These are phyloP conservation scores for Chloromyia formosa DNA, from an alignment of 2,888 invertebrate species.

Conservation along the genomic window DNA sequence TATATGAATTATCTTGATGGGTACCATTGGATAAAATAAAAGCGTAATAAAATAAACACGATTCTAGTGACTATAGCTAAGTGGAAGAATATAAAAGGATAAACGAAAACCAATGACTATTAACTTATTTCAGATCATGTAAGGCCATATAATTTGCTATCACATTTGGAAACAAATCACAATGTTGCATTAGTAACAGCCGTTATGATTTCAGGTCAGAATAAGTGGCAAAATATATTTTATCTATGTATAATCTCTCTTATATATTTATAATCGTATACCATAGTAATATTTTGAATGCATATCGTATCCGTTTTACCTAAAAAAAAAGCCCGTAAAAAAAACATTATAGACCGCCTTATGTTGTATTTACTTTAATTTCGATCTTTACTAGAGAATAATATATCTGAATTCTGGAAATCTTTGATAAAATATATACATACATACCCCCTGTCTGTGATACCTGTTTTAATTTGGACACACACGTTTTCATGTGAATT, in stretches of 20 bases:
- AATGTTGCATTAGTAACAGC: conserved; percentile 62
- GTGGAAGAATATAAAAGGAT: conserved; percentile 36
- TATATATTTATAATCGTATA: neutral
- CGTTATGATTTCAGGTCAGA: conserved; percentile 62
- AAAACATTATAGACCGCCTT: conserved; percentile 27
- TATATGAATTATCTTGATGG: no score
- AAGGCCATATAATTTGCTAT: conserved; percentile 63
- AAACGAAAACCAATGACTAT: conserved; percentile 21
- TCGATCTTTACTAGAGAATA: neutral
- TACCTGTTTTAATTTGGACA: conserved; percentile 20
- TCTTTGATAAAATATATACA: neutral
- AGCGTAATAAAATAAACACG: neutral
- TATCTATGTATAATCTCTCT: conserved; percentile 27
- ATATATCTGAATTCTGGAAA: conserved; percentile 2
- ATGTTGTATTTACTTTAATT: neutral
- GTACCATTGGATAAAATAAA: no score
- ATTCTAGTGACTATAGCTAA: conserved; percentile 27
- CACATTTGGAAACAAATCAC: conserved; percentile 63
- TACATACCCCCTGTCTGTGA: neutral
- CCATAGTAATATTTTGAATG: conserved; percentile 31
- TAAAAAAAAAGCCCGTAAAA: no score
- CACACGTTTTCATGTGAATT: conserved; percentile 2
- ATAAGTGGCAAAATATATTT: conserved; percentile 36
- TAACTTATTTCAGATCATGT: conserved; percentile 58
- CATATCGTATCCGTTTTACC: conserved; percentile 17